These are phyloP conservation scores for Plusia festucae DNA, from an alignment of 2,888 invertebrate genomes.

Conservation along the genomic window DNA sequence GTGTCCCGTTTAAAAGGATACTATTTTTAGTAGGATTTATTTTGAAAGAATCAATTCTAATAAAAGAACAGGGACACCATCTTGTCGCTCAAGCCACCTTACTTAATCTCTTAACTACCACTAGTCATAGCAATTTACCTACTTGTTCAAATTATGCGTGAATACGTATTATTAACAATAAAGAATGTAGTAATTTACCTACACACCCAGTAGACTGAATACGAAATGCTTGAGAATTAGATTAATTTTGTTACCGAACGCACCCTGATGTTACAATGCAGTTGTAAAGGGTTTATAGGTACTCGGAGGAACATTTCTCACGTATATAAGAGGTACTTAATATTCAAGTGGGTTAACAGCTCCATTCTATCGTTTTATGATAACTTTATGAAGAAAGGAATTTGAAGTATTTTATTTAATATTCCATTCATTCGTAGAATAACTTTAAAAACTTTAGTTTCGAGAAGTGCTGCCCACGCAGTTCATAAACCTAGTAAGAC, in stretches of 20 bases:
- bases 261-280: neutral
- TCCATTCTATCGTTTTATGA: neutral
- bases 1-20: too few species aligned
- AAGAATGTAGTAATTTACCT: slow-evolving; percentile 60
- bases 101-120: slow-evolving; percentile 14
- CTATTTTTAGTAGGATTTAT: too few species aligned
- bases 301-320: neutral
- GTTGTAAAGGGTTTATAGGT: neutral
- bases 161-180: slow-evolving; percentile 51
- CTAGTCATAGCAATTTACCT: slow-evolving; percentile 45
- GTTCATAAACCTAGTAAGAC: neutral
- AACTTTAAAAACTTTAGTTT: neutral
- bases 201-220: slow-evolving; percentile 47
- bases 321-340: neutral
- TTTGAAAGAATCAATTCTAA: neutral
- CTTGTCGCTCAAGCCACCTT: slow-evolving; percentile 21
- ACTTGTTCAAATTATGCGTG: slow-evolving; percentile 54
- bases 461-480: neutral
- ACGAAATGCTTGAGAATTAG: slow-evolving; percentile 43
- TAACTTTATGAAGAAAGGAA: neutral
- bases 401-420: neutral
- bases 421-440: neutral
- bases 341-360: neutral
- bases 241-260: slow-evolving; percentile 32
- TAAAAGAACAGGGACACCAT: neutral